phyloP scores from a whole-genome alignment of 1,140 invertebrate genomes.

The Macrobrachium rosenbergii region DNA sequence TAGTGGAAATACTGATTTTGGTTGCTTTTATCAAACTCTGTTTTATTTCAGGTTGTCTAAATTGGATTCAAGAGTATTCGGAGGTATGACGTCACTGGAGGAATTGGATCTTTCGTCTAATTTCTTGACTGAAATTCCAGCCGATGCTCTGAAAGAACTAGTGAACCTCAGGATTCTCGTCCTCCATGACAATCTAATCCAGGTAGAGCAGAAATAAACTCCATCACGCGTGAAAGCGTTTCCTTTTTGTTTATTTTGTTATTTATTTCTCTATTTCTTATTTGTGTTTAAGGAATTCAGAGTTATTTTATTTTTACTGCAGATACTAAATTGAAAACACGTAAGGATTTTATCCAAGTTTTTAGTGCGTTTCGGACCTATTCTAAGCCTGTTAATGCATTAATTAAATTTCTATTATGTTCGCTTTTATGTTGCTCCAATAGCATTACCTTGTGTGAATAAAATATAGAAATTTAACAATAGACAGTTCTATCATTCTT shows the following conservation, averaged over 20 bases:
- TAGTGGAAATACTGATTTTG: constrained; percentile 78
- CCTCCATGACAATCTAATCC: constrained; percentile 86
- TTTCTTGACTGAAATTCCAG: constrained; percentile 85
- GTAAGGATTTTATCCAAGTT: no score
- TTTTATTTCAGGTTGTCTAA: constrained; percentile 24
- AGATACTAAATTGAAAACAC: no score
- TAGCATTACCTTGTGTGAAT: no score
- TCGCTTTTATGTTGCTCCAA: no score
- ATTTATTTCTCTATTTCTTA: not conserved
- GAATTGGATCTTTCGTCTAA: constrained; percentile 87
- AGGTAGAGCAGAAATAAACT: constrained; percentile 72
- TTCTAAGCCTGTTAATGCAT: no score
- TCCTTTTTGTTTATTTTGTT: not conserved
- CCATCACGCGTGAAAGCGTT: not conserved
- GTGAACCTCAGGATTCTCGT: constrained; percentile 80
- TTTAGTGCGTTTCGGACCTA: no score
- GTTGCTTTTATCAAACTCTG: constrained; percentile 73
- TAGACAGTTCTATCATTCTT: no score
- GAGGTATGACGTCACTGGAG: constrained; percentile 80
- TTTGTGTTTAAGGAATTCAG: not conserved
- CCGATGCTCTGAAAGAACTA: constrained; percentile 80
- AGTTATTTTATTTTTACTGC: no score
- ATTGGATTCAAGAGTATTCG: constrained; percentile 23
- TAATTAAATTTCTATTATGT: no score
- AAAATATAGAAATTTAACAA: no score